A percentile compares a stretch with the other conserved stretches of the same genome.
Conservation (phyloP, 2,888 invertebrate species). For the Acrobasis consociella region DNA sequence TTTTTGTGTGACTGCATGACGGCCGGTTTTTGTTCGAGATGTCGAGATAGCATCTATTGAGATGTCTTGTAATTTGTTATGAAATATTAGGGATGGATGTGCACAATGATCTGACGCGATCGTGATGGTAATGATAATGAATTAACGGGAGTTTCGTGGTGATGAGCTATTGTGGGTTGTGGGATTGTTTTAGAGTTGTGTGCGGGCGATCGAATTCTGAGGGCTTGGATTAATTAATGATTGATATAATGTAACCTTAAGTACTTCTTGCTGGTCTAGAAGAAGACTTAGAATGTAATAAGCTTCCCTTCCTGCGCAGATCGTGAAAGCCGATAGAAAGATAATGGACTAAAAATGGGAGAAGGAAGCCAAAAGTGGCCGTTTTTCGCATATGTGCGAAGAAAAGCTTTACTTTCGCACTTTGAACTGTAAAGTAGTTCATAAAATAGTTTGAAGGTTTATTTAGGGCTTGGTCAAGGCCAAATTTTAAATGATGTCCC, state of each 20-base stretch:
- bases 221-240: not conserved
- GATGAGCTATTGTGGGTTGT: conserved; percentile 2
- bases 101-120: conserved; percentile 21
- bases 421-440: too few species aligned
- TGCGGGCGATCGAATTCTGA: not conserved
- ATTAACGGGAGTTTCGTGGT: conserved; percentile 13
- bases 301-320: too few species aligned
- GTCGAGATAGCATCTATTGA: conserved; percentile 55
- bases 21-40: conserved; percentile 50
- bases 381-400: too few species aligned
- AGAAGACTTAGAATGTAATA: too few species aligned
- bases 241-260: not conserved
- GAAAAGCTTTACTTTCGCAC: too few species aligned
- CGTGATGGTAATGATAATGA: conserved; percentile 22
- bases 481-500: too few species aligned
- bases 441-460: too few species aligned
- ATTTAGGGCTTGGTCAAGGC: too few species aligned
- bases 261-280: too few species aligned
- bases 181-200: not conserved
- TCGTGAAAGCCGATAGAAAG: too few species aligned
- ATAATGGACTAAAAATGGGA: too few species aligned
- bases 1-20: conserved; percentile 64
- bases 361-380: too few species aligned
- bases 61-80: conserved; percentile 68
- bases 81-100: conserved; percentile 51